Conservation (phyloP, 2,888 invertebrate species). For the Cryptocheilus praepositus region DNA sequence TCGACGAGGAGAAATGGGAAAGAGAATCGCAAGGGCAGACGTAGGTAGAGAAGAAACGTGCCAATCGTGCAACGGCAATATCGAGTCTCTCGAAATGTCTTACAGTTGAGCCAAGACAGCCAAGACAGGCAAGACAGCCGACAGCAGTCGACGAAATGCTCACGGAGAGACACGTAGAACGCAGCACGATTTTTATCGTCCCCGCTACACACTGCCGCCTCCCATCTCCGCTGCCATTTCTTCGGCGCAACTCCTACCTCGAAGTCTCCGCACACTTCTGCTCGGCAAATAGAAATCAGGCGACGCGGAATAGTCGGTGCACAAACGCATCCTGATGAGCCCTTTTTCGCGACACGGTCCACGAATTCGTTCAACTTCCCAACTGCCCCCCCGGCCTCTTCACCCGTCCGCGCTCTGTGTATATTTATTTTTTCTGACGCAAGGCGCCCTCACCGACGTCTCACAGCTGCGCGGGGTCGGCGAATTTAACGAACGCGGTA, state of each 20-base stretch:
- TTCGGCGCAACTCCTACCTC: neutral
- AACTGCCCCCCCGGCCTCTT: neutral
- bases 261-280: constrained; percentile 23
- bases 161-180: constrained; percentile 7
- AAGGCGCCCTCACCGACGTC: too few species aligned
- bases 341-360: constrained; percentile 14
- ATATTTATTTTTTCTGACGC: too few species aligned
- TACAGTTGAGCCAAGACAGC: constrained; percentile 31
- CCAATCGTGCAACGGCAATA: constrained; percentile 46
- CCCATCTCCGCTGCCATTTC: neutral
- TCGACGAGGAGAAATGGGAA: neutral
- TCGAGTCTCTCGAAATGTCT: constrained; percentile 37
- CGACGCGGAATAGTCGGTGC: constrained; percentile 21
- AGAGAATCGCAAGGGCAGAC: constrained; percentile 5
- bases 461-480: too few species aligned
- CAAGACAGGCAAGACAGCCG: constrained; percentile 13
- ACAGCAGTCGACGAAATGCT: constrained; percentile 13
- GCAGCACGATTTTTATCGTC: constrained; percentile 33
- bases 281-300: constrained; percentile 46
- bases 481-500: too few species aligned
- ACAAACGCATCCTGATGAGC: constrained; percentile 42
- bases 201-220: neutral
- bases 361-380: constrained; percentile 24
- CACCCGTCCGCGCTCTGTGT: too few species aligned
- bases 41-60: constrained; percentile 36